Evolutionary conservation across 2,888 invertebrate genomes (phyloP), one percentile per base, ranked within the genome.

Genomic region (Agrotis puta): DNA sequence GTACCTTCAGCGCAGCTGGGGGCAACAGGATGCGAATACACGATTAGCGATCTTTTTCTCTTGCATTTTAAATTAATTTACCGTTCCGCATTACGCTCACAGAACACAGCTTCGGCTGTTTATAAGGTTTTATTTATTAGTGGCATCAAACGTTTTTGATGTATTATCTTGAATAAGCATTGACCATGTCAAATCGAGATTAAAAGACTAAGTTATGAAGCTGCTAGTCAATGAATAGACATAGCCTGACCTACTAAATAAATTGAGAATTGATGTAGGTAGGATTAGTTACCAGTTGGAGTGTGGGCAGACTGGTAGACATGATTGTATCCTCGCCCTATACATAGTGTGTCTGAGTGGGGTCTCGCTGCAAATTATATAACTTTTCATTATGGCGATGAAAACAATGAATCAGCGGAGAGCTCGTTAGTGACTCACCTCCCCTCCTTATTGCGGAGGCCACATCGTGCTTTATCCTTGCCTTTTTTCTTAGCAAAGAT

Each of bases 361-460:
- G 79, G 67, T 61, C 69, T 78, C 74, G 73, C 74, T 81, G 78
- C 70, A 81, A 85, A 87, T 87, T 86, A 87, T 85, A 86, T 89
- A 87, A 88, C 80, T 88, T 87, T 90, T 88, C 87, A 90, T 90
- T 88, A 88, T 83, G 81, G 82, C 77, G 85, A 88, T 90, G 89
- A 89, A 91, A 93, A 92, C 92, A 94, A 93, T 94, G 94, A 93
- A 90, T 93, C 94, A 94, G 83, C 87, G 71, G 74, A 73, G 83
- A 77, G 87, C 88, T 92, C 88, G 88, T 92, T 91, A 91, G 86
- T 94, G 93, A 94, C 74, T 94, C 93, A 93, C 82, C 61, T 76
- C 47, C 50, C 71, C 61, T 64, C 59, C 63, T 74, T 74, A 76
- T 80, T 77, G 85, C 84, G 77, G 71, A 81, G 68, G 80, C 65